Conservation (phyloP, 1,140 invertebrate species). For the Solen grandis region DNA sequence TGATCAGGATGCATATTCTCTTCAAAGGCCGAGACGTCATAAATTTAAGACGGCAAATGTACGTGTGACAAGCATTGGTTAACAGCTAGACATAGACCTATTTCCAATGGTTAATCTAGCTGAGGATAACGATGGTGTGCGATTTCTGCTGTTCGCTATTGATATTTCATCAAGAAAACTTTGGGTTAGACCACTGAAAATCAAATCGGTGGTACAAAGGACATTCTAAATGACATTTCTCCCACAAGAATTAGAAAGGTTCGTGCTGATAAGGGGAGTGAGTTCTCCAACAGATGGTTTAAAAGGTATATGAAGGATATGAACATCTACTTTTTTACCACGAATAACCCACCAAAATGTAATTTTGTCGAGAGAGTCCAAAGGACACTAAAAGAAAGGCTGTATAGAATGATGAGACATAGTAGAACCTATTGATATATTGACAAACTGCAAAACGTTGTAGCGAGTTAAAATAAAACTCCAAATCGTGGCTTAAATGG, state of each 20-base stretch:
- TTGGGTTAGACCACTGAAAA: constrained; percentile 49
- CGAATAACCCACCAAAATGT: constrained; percentile 50
- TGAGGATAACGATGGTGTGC: constrained; percentile 37
- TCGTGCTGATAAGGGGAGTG: constrained; percentile 48
- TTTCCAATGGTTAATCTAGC: constrained; percentile 33
- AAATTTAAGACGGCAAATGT: constrained; percentile 31
- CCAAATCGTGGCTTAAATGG: constrained; percentile 50
- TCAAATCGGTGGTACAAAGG: constrained; percentile 52
- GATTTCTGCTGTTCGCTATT: constrained; percentile 48
- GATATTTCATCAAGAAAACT: constrained; percentile 53
- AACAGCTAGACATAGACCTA: constrained; percentile 50
- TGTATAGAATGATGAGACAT: constrained; percentile 46
- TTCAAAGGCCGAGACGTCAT: too few species aligned
- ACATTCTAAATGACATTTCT: constrained; percentile 6
- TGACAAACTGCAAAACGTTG: constrained; percentile 38
- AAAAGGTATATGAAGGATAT: constrained; percentile 35
- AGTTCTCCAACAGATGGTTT: constrained; percentile 36
- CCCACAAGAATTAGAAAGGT: constrained; percentile 10
- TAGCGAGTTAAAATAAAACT: constrained; percentile 38
- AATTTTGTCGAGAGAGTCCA: constrained; percentile 53
- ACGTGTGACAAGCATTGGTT: constrained; percentile 10
- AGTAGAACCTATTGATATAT: constrained; percentile 25
- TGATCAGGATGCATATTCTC: constrained; percentile 37
- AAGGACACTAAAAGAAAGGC: constrained; percentile 48
- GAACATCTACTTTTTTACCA: constrained; percentile 41